Base-by-base conservation (phyloP, 2,113 vertebrate species). In the Tylochromis polylepis region DNA sequence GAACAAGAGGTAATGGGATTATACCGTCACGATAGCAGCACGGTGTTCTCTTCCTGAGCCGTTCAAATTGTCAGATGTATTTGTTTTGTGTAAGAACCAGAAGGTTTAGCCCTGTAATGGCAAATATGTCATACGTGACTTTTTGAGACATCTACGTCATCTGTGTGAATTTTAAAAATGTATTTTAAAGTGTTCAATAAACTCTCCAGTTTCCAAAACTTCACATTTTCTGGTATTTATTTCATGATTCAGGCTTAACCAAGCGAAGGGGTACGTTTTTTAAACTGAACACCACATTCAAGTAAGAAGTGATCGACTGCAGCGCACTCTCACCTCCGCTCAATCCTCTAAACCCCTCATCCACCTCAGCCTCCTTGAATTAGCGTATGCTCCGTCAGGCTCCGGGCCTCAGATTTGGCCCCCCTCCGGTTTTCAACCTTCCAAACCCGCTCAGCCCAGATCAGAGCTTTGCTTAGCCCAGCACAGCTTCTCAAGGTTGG, bases 401-500 rank as follows among this genome's bases (percentile, higher is more conserved):
- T 36, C 12, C 15, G 27, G 70, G 70, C 75, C 18, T 80, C 57
- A 62, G 79, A 79, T 88, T 81, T 11, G n/a, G 10, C 31, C 53
- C 88, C 81, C 85, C 41, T 82, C 70, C n/a, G 18, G 83, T 85
- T 79, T 79, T 53, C 67, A 85, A 57, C 85, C 75, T 77, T 89
- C 79, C 84, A 83, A 81, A 91, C 85, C 70, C 6, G 49, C 70
- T 88, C 59, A 88, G 46, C 85, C 84, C 72, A 83, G 81, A 89
- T 91, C 91, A 82, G 83, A 2, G 86, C 81, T 82, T 41, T 34
- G 89, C 79, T 90, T 82, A 38, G 49, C 92, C 88, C 92, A 43
- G 89, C 92, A 93, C 91, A 92, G 92, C 92, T 93, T 93, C 90
- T 86, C 94, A 96, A 96, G 95, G 95, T 95, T 86, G 89, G 89